Evolutionary conservation across 1,140 invertebrate species (phyloP).

Genomic region (Brachionus asplanchnoidis): DNA sequence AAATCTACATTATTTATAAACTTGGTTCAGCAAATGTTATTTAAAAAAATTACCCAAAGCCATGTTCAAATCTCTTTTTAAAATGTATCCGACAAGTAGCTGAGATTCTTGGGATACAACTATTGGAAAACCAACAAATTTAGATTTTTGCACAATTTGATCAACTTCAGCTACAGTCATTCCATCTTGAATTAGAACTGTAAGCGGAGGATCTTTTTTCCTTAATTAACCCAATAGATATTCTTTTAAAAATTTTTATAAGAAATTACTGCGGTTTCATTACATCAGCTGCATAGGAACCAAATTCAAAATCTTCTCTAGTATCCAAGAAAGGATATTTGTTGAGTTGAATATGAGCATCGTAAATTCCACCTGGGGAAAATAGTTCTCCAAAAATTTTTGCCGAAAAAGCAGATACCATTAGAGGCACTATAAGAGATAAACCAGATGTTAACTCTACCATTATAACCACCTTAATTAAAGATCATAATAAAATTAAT

Average conservation of each 20-base stretch:
- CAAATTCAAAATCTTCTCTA: slow-evolving; percentile 95
- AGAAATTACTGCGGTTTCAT: slow-evolving; percentile 74
- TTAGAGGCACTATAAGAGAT: slow-evolving; percentile 85
- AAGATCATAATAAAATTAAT: not conserved
- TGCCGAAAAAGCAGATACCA: slow-evolving; percentile 97
- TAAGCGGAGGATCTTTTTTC: slow-evolving; percentile 8
- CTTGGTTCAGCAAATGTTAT: not conserved
- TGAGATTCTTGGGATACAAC: slow-evolving; percentile 78
- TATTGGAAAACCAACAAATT: slow-evolving; percentile 96
- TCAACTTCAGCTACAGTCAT: slow-evolving; percentile 59
- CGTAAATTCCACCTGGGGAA: slow-evolving; percentile 87
- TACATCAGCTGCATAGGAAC: slow-evolving; percentile 89
- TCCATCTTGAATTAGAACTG: slow-evolving; percentile 3
- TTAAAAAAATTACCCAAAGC: not conserved
- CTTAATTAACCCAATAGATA: not conserved
- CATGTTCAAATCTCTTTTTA: slow-evolving; percentile 18
- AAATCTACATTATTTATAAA: not conserved
- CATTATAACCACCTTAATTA: slow-evolving; percentile 34
- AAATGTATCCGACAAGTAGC: not conserved
- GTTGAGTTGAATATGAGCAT: slow-evolving; percentile 94
- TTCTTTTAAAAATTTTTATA: not conserved
- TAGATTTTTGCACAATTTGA: slow-evolving; percentile 80
- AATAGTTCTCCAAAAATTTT: slow-evolving; percentile 99
- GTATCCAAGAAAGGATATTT: slow-evolving; percentile 97
- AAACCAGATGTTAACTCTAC: slow-evolving; percentile 28